phyloP scores from a whole-genome alignment of 2,888 invertebrate genomes.

The Calephelis perditalis region DNA sequence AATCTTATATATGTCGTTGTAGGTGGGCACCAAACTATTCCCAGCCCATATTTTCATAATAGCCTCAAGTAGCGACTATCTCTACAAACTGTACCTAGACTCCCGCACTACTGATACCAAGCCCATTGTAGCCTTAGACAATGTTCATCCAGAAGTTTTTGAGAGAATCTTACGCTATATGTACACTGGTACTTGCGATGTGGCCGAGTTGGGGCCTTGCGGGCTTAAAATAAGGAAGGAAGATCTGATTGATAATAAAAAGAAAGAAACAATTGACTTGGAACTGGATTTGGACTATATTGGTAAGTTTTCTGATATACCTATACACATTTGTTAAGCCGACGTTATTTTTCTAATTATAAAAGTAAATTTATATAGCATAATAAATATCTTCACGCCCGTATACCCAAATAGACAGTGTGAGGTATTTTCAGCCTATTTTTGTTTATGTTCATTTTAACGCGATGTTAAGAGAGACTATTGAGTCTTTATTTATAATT shows the following conservation, averaged over 20 bases:
- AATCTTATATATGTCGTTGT: slow-evolving; percentile 20
- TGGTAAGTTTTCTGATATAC: slow-evolving; percentile 40
- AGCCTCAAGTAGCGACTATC: slow-evolving; percentile 79
- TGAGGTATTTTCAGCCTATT: too few species aligned
- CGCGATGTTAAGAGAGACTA: too few species aligned
- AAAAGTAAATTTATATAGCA: too few species aligned
- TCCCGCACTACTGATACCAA: slow-evolving; percentile 43
- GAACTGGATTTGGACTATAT: slow-evolving; percentile 48
- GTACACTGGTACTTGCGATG: slow-evolving; percentile 83
- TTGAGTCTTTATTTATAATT: too few species aligned
- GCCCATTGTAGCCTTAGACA: slow-evolving; percentile 66
- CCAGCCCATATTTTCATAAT: slow-evolving; percentile 87
- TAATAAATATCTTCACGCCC: too few species aligned
- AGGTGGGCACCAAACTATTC: slow-evolving; percentile 80
- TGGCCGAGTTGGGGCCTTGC: slow-evolving; percentile 73
- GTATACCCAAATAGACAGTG: too few species aligned
- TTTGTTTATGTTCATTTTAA: too few species aligned
- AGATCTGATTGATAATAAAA: slow-evolving; percentile 43
- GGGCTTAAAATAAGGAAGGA: slow-evolving; percentile 63
- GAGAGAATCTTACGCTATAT: slow-evolving; percentile 81
- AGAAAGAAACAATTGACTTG: slow-evolving; percentile 48
- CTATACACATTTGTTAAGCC: neutral
- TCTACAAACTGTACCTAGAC: slow-evolving; percentile 76
- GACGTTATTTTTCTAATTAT: neutral
- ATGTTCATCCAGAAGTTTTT: slow-evolving; percentile 82